phyloP scores from a whole-genome alignment of 2,888 invertebrate species.

The Ophioninae sp. region DNA sequence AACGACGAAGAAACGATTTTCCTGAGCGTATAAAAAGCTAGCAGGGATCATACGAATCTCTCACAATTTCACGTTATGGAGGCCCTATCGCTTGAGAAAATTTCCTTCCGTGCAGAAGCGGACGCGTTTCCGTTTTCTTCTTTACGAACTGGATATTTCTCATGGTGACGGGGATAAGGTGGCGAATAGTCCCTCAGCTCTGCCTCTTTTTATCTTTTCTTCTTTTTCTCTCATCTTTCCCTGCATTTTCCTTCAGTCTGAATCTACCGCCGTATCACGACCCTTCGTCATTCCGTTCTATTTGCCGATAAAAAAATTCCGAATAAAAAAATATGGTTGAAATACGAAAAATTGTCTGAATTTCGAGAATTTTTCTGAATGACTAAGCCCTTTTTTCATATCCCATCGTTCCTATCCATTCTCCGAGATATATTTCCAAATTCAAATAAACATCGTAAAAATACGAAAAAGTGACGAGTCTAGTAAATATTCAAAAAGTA shows the following conservation, averaged over 20 bases:
- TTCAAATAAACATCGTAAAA: too few relatives aligned
- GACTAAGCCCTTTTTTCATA: too few relatives aligned
- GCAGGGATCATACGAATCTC: slow-evolving; percentile 44
- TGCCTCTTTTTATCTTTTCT: neutral
- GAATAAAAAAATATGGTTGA: neutral
- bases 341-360: too few relatives aligned
- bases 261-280: neutral
- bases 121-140: slow-evolving; percentile 49
- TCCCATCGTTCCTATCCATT: neutral
- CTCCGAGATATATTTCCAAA: neutral
- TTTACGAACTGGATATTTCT: slow-evolving; percentile 45
- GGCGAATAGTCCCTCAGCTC: slow-evolving; percentile 14
- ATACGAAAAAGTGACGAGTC: too few relatives aligned
- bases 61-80: slow-evolving; percentile 43
- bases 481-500: too few relatives aligned
- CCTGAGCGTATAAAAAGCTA: slow-evolving; percentile 45
- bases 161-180: slow-evolving; percentile 34
- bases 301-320: neutral
- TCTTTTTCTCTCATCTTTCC: neutral
- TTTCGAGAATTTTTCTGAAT: too few relatives aligned
- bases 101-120: slow-evolving; percentile 33
- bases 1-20: slow-evolving; percentile 35
- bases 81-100: slow-evolving; percentile 38
- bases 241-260: too few relatives aligned
- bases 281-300: slow-evolving; percentile 1